Evolutionary conservation across 2,113 vertebrate species (phyloP).

Genomic region (Passer domesticus): DNA sequence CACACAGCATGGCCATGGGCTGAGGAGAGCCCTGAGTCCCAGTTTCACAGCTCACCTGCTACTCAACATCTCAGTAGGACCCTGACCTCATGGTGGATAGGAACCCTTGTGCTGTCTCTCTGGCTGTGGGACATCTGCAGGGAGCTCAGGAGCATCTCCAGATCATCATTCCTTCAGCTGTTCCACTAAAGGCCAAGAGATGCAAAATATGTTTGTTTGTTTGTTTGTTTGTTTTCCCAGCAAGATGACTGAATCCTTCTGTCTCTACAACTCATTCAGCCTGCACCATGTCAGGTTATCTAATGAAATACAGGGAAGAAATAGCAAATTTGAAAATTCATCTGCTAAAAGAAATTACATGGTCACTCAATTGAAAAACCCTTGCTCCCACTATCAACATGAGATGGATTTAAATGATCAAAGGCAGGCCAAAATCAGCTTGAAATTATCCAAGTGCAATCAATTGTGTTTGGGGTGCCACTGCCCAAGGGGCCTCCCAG

Average conservation of each 20-base stretch:
- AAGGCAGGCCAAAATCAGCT: background rate
- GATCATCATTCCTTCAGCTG: background rate
- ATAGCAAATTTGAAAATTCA: background rate
- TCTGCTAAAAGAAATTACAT: background rate
- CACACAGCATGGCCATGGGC: background rate
- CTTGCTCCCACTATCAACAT: background rate
- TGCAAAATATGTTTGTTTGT: background rate
- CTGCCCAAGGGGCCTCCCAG: background rate
- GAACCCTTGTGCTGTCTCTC: background rate
- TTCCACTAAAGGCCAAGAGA: background rate
- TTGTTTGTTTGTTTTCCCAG: background rate
- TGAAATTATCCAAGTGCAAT: background rate
- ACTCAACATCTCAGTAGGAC: rapidly evolving
- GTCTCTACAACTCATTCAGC: background rate
- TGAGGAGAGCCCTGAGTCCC: background rate
- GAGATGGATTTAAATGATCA: background rate
- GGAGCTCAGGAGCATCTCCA: background rate
- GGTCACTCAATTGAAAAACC: background rate
- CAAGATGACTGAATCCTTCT: background rate
- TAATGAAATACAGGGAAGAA: background rate
- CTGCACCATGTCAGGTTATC: background rate
- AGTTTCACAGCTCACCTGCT: background rate
- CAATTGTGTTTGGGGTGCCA: background rate
- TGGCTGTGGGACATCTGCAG: background rate
- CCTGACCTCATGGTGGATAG: background rate